These are phyloP conservation scores for Holothuria scabra DNA, from an alignment of 53 echinoderm and acorn worm genomes.

Conservation along the genomic window DNA sequence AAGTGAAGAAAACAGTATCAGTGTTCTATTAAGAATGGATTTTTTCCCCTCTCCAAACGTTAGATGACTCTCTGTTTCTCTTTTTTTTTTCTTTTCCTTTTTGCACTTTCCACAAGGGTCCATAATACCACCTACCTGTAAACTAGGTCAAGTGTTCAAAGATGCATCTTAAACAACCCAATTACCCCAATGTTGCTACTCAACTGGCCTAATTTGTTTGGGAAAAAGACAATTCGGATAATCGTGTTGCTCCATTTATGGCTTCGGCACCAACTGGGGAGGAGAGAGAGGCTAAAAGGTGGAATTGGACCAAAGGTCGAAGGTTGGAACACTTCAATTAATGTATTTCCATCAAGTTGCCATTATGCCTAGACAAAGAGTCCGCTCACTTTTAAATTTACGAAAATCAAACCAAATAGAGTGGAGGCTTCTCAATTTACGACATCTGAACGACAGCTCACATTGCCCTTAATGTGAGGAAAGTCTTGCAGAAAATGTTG, in stretches of 20 bases:
- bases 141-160: conserved; percentile 33
- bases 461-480: too few relatives aligned
- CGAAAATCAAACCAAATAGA: too few relatives aligned
- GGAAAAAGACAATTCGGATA: conserved; percentile 44
- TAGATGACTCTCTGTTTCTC: neutral
- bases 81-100: neutral
- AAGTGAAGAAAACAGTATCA: conserved; percentile 40
- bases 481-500: too few relatives aligned
- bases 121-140: conserved; percentile 45
- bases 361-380: conserved; percentile 37
- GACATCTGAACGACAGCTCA: too few relatives aligned
- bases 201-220: conserved; percentile 48
- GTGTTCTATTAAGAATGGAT: conserved; percentile 33
- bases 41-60: conserved; percentile 4
- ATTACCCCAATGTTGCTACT: conserved; percentile 45
- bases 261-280: conserved; percentile 36
- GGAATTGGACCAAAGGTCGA: conserved; percentile 42
- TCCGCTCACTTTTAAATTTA: conserved; percentile 13
- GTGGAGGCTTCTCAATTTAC: too few relatives aligned
- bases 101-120: conserved; percentile 43
- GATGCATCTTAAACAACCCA: conserved; percentile 46
- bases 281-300: conserved; percentile 29
- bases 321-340: conserved; percentile 45
- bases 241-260: conserved; percentile 42
- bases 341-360: conserved; percentile 45